phyloP scores from a whole-genome alignment of 2,797 vertebrate genomes.

The Distichodus sexfasciatus region DNA sequence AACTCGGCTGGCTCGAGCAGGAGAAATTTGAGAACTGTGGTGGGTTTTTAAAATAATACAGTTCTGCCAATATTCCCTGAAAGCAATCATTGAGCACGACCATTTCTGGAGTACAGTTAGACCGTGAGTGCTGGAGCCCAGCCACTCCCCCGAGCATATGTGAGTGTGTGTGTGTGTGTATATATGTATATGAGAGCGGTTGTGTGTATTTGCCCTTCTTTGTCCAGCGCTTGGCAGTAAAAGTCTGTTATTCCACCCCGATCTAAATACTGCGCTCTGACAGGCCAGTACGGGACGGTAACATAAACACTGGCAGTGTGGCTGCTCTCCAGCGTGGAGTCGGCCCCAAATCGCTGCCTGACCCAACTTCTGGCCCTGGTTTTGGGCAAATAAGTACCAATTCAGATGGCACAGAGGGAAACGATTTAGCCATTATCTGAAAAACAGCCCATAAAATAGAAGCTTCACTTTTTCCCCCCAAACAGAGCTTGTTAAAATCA shows the following conservation, averaged over 20 bases:
- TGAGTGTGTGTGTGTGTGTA: slow-evolving; percentile 30
- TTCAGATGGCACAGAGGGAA: neutral
- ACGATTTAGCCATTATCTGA: neutral
- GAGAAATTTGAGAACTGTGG: slow-evolving; percentile 76
- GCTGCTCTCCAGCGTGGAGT: slow-evolving; percentile 56
- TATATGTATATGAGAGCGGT: slow-evolving; percentile 4
- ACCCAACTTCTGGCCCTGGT: neutral
- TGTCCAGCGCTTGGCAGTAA: slow-evolving; percentile 43
- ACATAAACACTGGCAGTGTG: slow-evolving; percentile 59
- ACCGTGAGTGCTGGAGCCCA: slow-evolving; percentile 32
- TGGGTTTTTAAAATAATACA: slow-evolving; percentile 71
- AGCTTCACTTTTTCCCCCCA: neutral
- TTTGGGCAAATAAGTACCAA: slow-evolving; percentile 1
- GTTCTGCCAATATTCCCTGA: slow-evolving; percentile 77
- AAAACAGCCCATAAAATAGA: neutral
- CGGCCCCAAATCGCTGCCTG: slow-evolving; percentile 34
- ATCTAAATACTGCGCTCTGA: slow-evolving; percentile 50
- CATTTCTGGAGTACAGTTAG: slow-evolving; percentile 40
- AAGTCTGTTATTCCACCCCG: slow-evolving; percentile 38
- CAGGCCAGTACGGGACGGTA: slow-evolving; percentile 57
- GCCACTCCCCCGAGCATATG: slow-evolving; percentile 53
- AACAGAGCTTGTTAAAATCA: neutral
- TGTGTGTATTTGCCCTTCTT: slow-evolving; percentile 35
- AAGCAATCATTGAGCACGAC: slow-evolving; percentile 74
- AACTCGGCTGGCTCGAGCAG: slow-evolving; percentile 58